Evolutionary conservation across 2,797 vertebrate species (phyloP), one percentile per base, ranked within the genome.

Genomic region (Carduelis carduelis): DNA sequence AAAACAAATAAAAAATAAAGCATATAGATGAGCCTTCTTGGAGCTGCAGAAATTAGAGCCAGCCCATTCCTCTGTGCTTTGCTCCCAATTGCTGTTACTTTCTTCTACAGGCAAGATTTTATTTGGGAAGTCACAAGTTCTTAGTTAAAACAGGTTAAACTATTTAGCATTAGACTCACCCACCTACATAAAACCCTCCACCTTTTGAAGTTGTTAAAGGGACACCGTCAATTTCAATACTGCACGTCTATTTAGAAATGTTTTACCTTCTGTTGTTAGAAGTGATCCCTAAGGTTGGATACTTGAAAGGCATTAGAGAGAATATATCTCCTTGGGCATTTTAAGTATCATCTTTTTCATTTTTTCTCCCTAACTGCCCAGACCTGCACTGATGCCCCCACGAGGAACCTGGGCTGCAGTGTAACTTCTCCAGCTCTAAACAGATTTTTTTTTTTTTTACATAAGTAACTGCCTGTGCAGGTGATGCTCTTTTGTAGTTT

Each of bases 71-170:
- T 95, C 63, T 91, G 52, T 89, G 72, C 43, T 80, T 84, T 93
- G 57, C 60, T 88, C 75, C 71, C 70, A 77, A 6, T 28, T 56
- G 26, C 69, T 70, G 21, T n/a, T 88, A 9, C 16, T 84, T 90
- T 80, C 44, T 81, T 71, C 57, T 34, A 24, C 35, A 61, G 27
- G 46, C 28, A 91, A n/a, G 57, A 65, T 63, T 89, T 91, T 94
- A 87, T 96, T 94, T 95, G 85, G 61, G 72, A 93, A 93, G 55
- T 84, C 89, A 94, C 65, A 94, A 87, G 55, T 78, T 82, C 70
- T 83, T 78, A 56, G 43, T 78, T 87, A 89, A 81, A 94, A 88
- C 44, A 86, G 66, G 27, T 93, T 96, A 96, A 96, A 96, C 94
- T 93, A 39, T 95, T 96, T 94, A 92, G 47, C 87, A 86, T 96